Evolutionary conservation across 2,888 invertebrate genomes (phyloP).

Genomic region (Netelia fuscicornis): DNA sequence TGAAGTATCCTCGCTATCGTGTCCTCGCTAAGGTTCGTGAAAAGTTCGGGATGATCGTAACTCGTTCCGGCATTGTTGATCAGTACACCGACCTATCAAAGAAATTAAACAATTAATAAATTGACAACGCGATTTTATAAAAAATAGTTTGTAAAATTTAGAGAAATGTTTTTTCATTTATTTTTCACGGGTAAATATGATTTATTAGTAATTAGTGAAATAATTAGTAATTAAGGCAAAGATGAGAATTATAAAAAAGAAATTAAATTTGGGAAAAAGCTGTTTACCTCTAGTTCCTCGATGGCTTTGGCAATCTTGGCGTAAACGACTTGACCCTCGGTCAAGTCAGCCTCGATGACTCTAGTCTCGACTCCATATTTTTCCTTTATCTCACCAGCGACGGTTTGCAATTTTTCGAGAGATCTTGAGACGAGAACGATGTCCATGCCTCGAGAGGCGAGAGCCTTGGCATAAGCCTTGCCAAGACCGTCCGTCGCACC

Average conservation of each 20-base stretch:
- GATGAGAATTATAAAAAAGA: neutral
- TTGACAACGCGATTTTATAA: neutral
- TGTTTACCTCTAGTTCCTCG: conserved; percentile 85
- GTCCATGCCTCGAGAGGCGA: conserved; percentile 92
- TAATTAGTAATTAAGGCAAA: neutral
- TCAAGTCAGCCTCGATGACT: conserved; percentile 93
- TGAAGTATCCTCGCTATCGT: conserved; percentile 80
- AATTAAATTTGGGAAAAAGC: conserved; percentile 17
- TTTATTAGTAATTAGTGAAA: too few relatives aligned
- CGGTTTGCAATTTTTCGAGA: conserved; percentile 89
- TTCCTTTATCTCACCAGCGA: conserved; percentile 91
- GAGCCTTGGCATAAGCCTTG: conserved; percentile 92
- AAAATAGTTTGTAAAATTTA: neutral
- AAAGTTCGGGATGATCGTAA: conserved; percentile 87
- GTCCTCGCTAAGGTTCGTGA: conserved; percentile 82
- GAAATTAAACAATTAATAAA: neutral
- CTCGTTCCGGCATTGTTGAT: conserved; percentile 90
- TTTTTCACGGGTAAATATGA: too few relatives aligned
- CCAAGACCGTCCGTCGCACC: conserved; percentile 96
- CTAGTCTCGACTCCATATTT: conserved; percentile 91
- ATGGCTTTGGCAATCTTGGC: conserved; percentile 89
- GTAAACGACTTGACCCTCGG: conserved; percentile 90
- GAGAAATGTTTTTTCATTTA: neutral
- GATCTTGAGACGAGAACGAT: conserved; percentile 93
- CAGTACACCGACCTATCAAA: conserved; percentile 79